Base-by-base conservation (phyloP, 1,140 invertebrate species). In the Ladona fulva region DNA sequence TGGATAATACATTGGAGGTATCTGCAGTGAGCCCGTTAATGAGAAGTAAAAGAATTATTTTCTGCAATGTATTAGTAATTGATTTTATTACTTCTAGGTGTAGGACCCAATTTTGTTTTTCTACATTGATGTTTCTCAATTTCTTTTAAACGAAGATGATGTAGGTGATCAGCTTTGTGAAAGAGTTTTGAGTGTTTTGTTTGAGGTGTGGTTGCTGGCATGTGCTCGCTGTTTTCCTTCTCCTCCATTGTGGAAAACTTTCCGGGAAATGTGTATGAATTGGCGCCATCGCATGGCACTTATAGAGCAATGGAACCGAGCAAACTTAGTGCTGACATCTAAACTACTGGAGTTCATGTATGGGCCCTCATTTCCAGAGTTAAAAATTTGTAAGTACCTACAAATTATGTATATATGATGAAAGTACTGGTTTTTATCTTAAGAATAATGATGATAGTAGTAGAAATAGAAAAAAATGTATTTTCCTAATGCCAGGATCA, bases 121-220 rank as follows among this genome's bases (percentile, higher is more conserved):
- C 29, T 37, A 37, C 3, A 37, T 8, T 37, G 8, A 37, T 37
- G 29, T 5, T 37, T 5, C 29, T 66, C 52, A 66, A 6, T 5
- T 66, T 22, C 1, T 66, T 66, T 66, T 66, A 19, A 19, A 6
- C 14, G 12, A 79, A 89, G 95, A 97, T 85, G 95, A 97, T 84
- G 95, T 96, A 75, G 96, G 96, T 0, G 96, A 97, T 83, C 95
- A 98, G 82, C 86, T 99, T 24, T 97, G 96, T 85, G 95, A 98
- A 84, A 86, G 97, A 75, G 95, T 98, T 44, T 86, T 99, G 10
- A 95, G 93, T 78, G 96, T 97, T 29, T 88, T 99, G 22, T 95
- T 98, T 84, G 95, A 98, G 86, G 92, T 98, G 0, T 99, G 97
- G 97, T 86, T 99, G 25, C 85, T 97, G 24, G 95, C 96, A 0